A percentile compares a stretch with the other conserved stretches of the same genome.
Evolutionary conservation across 2,888 invertebrate genomes (phyloP).

Genomic region (Himalopsyche japonica): DNA sequence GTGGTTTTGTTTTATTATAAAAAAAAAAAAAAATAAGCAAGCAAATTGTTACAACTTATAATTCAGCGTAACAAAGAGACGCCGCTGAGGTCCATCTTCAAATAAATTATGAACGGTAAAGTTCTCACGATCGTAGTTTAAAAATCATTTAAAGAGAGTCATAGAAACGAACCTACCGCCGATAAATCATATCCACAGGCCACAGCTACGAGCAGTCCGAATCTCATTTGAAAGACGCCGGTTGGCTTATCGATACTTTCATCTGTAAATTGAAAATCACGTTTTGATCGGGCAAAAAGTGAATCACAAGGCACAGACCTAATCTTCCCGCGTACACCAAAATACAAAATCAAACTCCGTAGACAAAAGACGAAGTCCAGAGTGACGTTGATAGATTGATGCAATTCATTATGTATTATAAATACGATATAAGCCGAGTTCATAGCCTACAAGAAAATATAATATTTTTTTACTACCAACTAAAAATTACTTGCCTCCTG

Average conservation of each 20-base stretch:
- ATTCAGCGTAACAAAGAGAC: background rate
- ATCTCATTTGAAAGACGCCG: conserved; percentile 30
- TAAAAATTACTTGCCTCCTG: background rate
- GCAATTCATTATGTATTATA: conserved; percentile 19
- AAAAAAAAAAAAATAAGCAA: too few species aligned
- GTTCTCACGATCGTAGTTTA: conserved; percentile 25
- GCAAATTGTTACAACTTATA: too few species aligned
- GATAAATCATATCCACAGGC: conserved; percentile 26
- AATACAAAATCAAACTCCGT: conserved; percentile 13
- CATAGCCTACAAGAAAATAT: background rate
- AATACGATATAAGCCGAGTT: conserved; percentile 12
- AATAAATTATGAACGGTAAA: background rate
- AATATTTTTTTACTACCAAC: background rate
- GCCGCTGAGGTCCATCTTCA: background rate
- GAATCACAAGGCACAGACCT: conserved; percentile 11
- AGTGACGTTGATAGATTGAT: conserved; percentile 28
- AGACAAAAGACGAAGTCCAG: conserved; percentile 8
- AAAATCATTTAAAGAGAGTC: conserved; percentile 22
- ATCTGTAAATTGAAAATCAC: conserved; percentile 35
- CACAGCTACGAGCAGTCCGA: conserved; percentile 25
- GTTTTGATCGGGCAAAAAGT: conserved; percentile 21
- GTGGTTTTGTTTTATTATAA: too few species aligned
- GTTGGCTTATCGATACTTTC: conserved; percentile 31
- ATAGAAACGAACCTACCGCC: background rate
- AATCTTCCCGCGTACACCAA: conserved; percentile 2